Base-by-base conservation (phyloP, 2,888 invertebrate genomes). In the Acrocyrtus sp. region DNA sequence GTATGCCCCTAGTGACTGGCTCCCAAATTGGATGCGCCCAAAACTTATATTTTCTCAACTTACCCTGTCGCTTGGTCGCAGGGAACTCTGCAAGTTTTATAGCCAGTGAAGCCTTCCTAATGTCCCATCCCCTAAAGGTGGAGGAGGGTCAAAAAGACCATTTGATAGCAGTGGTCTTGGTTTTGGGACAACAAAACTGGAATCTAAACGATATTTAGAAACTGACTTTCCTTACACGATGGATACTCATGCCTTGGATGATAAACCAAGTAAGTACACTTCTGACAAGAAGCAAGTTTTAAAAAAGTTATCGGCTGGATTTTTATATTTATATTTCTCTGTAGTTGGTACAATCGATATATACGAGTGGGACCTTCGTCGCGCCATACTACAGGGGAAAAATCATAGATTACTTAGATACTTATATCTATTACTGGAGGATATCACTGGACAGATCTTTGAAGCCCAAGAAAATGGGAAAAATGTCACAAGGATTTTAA, bases 301-400 rank as follows among this genome's bases (percentile, higher is more conserved):
- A n/a, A n/a, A n/a, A n/a, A n/a, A n/a, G 15, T 39, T 39, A 39
- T 10, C 15, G 39, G 15, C 39, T 39, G 39, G 15, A 6, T 39
- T 39, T 39, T 10, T 39, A 12, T 39, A 39, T 39, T 6, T n/a
- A n/a, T n/a, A n/a, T n/a, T n/a, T n/a, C n/a, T 54, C 8, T 39
- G 6, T 24, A 68, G 70, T 70, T 34, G 54, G 70, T 2, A 63
- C 58, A 1, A 41, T 63, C 3, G 70, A 70, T 12, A 50, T 63
- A 1, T 63, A 70, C 17, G 63, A 63, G 6, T 70, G 70, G 70
- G 70, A 70, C 27, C 2, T 70, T n/a, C 29, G 70, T 1, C 24
- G 27, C 1, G 61, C 51, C 12, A 17, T 61, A 3, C 4, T 65
- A 1, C 57, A 70, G 50, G 70, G 70, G 5, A 56, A 58, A 56